These are phyloP conservation scores for Blastomussa wellsi DNA, from an alignment of 92 coral and sea anemone genomes.

Conservation along the genomic window DNA sequence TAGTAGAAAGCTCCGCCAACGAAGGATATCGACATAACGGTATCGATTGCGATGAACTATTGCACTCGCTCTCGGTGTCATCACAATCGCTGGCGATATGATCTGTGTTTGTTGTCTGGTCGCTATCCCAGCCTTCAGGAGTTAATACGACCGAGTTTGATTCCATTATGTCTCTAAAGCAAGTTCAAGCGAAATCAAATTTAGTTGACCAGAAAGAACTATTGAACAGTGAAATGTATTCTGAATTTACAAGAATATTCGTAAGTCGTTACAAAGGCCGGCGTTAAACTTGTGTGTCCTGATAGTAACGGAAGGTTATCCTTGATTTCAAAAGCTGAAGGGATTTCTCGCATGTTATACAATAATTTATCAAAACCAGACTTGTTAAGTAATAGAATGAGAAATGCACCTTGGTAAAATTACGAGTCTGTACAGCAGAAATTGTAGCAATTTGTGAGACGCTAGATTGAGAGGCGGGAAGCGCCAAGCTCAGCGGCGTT, in stretches of 20 bases:
- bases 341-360: not conserved
- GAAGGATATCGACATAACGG: slow-evolving; percentile 78
- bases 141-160: slow-evolving; percentile 25
- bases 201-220: not conserved
- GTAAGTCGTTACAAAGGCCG: not conserved
- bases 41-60: slow-evolving; percentile 52
- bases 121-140: slow-evolving; percentile 55
- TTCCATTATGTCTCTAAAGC: slow-evolving; percentile 36
- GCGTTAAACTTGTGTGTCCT: slow-evolving; percentile 3
- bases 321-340: not conserved
- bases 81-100: slow-evolving; percentile 20
- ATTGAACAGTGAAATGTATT: slow-evolving; percentile 29
- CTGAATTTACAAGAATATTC: slow-evolving; percentile 7
- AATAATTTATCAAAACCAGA: not conserved
- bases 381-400: no score
- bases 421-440: not conserved
- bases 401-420: not conserved
- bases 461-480: not conserved
- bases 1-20: slow-evolving; percentile 85
- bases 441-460: slow-evolving; percentile 9
- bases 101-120: slow-evolving; percentile 30
- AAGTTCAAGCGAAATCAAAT: slow-evolving; percentile 4
- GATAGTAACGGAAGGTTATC: not conserved
- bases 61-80: slow-evolving; percentile 44
- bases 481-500: not conserved